Conservation (phyloP, 2,797 vertebrate species). For the Hydrolagus colliei region DNA sequence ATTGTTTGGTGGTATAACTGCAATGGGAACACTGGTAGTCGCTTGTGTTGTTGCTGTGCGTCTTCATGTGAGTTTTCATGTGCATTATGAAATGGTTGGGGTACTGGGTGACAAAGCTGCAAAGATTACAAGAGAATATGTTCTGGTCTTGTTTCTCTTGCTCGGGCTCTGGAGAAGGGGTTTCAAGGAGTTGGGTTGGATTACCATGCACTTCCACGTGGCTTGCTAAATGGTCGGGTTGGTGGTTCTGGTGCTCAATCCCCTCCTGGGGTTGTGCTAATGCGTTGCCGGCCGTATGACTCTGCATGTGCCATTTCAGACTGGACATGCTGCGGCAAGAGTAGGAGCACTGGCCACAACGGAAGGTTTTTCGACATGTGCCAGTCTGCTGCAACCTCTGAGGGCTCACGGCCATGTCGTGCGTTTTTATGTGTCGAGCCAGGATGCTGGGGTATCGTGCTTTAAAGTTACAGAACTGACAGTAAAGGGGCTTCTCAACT, state of each 20-base stretch:
- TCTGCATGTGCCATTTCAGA: background rate
- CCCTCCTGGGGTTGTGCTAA: background rate
- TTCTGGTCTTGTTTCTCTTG: background rate
- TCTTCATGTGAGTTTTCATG: slow-evolving; percentile 29
- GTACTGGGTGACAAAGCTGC: slow-evolving; percentile 28
- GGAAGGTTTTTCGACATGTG: background rate
- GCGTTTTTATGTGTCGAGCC: slow-evolving; percentile 10
- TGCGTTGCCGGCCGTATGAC: background rate
- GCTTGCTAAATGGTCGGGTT: background rate
- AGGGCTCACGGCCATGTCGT: background rate
- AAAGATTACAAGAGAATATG: slow-evolving; percentile 21
- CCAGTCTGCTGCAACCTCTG: background rate
- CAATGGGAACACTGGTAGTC: slow-evolving; percentile 28
- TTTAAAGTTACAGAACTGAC: slow-evolving; percentile 12
- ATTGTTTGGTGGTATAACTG: slow-evolving; percentile 20
- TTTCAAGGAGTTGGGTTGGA: background rate
- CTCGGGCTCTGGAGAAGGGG: background rate
- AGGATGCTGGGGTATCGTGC: slow-evolving; percentile 26
- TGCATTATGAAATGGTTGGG: slow-evolving; percentile 31
- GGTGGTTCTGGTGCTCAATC: background rate
- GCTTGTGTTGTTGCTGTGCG: slow-evolving; percentile 18
- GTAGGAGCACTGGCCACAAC: background rate
- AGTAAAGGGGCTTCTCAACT: background rate
- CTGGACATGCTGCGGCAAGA: background rate
- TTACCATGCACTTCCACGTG: slow-evolving; percentile 10